Conservation (phyloP, 2,113 vertebrate species). For the Puffinus mauretanicus region DNA sequence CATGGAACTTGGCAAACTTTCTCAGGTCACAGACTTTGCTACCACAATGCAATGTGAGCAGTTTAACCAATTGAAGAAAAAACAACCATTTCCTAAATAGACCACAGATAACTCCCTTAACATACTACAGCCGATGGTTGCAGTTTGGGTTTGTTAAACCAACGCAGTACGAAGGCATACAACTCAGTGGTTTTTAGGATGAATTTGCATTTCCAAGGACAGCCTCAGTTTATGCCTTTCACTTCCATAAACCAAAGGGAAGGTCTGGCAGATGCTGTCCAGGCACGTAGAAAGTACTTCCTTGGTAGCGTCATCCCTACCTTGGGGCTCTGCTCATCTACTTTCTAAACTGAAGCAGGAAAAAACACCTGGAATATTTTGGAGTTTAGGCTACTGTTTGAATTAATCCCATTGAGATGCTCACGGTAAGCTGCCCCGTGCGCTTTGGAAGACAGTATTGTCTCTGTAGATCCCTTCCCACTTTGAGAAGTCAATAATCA, state of each 20-base stretch:
- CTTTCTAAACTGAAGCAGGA: neutral
- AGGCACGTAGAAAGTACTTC: neutral
- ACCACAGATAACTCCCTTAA: neutral
- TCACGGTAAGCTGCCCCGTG: neutral
- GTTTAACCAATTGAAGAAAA: neutral
- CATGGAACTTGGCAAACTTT: conserved; percentile 58
- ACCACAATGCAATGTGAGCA: neutral
- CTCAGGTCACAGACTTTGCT: conserved; percentile 12
- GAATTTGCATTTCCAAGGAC: neutral
- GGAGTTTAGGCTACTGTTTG: neutral
- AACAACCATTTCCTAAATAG: conserved; percentile 23
- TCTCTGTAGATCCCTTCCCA: neutral
- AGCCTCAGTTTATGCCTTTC: neutral
- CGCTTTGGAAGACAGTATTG: neutral
- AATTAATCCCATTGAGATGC: neutral
- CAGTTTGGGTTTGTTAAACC: neutral
- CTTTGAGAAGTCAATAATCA: neutral
- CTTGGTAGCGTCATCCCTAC: neutral
- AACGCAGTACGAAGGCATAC: neutral
- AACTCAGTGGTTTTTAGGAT: neutral
- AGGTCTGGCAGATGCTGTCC: neutral
- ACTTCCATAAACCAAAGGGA: neutral
- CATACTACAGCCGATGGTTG: neutral
- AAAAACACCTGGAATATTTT: neutral
- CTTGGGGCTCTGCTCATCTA: neutral